Percentiles rank a stretch among this genome's conserved stretches.
Evolutionary conservation across 1,140 invertebrate species (phyloP).

Genomic region (Dicyema japonicum): DNA sequence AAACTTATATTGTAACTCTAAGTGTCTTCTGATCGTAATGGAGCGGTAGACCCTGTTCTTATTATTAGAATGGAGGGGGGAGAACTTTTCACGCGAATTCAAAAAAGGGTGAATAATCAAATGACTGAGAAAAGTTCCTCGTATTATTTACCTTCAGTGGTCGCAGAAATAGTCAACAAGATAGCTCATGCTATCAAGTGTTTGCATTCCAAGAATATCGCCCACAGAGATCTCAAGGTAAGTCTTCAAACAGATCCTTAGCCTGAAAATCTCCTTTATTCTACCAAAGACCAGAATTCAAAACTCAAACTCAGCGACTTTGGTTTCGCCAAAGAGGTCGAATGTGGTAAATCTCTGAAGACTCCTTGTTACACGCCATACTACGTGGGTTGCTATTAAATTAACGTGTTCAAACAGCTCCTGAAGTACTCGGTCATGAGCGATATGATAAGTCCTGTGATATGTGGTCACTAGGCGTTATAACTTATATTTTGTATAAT

Average conservation of each 20-base stretch:
- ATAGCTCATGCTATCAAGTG: slow-evolving; percentile 77
- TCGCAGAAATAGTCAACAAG: slow-evolving; percentile 62
- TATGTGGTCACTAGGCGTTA: slow-evolving; percentile 83
- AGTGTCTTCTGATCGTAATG: slow-evolving; percentile 74
- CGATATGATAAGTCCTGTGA: slow-evolving; percentile 95
- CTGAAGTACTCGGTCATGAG: slow-evolving; percentile 71
- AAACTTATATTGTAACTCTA: slow-evolving; percentile 37
- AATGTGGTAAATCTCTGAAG: slow-evolving; percentile 40
- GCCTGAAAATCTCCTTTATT: slow-evolving; percentile 27
- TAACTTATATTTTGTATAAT: slow-evolving; percentile 77
- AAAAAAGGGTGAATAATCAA: slow-evolving; percentile 55
- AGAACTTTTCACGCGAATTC: slow-evolving; percentile 73
- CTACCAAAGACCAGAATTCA: slow-evolving; percentile 23
- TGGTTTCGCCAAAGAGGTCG: slow-evolving; percentile 83
- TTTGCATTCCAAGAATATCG: slow-evolving; percentile 70
- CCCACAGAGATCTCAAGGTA: slow-evolving; percentile 66
- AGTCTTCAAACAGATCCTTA: slow-evolving; percentile 21
- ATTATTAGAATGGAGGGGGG: slow-evolving; percentile 60
- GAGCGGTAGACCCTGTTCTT: slow-evolving; percentile 39
- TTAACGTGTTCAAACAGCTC: slow-evolving; percentile 27
- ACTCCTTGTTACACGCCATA: slow-evolving; percentile 94
- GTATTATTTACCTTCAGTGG: slow-evolving; percentile 26
- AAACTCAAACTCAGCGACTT: slow-evolving; percentile 82
- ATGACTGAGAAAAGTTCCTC: slow-evolving; percentile 57
- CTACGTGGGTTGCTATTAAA: slow-evolving; percentile 41